Evolutionary conservation across 2,888 invertebrate genomes (phyloP), one percentile per base, ranked within the genome.

Genomic region (Tricholauxania praeusta): DNA sequence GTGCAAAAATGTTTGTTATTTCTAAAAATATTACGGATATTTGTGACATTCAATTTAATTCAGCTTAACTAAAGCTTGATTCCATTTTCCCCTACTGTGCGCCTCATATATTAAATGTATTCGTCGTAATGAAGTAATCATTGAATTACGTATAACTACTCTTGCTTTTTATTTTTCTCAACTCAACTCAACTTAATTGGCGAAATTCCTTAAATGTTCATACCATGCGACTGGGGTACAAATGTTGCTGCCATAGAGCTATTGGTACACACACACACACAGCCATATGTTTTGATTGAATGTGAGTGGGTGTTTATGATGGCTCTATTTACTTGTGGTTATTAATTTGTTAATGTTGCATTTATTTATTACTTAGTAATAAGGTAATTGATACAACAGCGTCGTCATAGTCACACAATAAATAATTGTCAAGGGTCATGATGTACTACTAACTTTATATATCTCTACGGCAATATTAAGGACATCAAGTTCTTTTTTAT

Each of bases 131-230:
- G 22, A 28, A 60, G 14, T 60, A 14, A 28, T 60, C 22, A 60
- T 22, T 15, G 15, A 17, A 28, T 60, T 60, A 39, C 39, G 39
- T 39, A 39, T 39, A 39, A 39, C 39, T 10, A 60, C 59, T 60
- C 12, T 60, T 60, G 59, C 59, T 60, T 39, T n/a, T 39, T 39
- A 39, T 39, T 60, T 55, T 28, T 28, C 28, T 28, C 28, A 28
- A 28, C 3, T 60, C 59, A 60, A 60, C 32, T 19, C 59, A 32
- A 60, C 22, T 60, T 60, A 60, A 60, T 28, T 60, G 59, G 59
- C 59, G 22, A 19, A 60, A 60, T 60, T 60, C 59, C 59, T 60
- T 60, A 60, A 60, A 60, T 60, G 59, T 60, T 60, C 28, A 39
- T 39, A 10, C 39, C 39, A 60, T 60, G 59, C 32, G 22, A 60